Percentiles rank a stretch among this genome's conserved stretches.
These are phyloP conservation scores for Trichoplusia ni DNA, from an alignment of 1,140 invertebrate species.

Conservation along the genomic window DNA sequence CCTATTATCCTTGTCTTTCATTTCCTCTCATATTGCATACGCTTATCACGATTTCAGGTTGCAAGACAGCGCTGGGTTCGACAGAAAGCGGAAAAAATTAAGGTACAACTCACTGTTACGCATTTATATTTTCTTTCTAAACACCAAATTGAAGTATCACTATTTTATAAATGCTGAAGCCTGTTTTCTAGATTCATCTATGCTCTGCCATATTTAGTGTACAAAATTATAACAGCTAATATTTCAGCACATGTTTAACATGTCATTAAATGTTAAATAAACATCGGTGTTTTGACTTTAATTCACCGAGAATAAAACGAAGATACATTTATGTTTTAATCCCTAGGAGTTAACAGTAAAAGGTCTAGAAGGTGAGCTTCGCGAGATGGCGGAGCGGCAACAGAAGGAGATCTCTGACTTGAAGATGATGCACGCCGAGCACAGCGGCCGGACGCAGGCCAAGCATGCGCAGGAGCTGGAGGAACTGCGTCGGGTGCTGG, in stretches of 20 bases:
- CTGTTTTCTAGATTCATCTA: too few species aligned
- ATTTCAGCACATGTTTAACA: too few species aligned
- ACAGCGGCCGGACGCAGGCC: conserved; percentile 52
- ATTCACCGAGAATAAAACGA: too few species aligned
- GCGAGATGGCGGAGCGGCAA: conserved; percentile 76
- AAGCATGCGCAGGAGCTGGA: conserved; percentile 64
- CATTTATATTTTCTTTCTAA: too few species aligned
- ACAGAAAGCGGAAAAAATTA: conserved; percentile 77
- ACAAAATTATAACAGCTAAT: too few species aligned
- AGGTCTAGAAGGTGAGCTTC: conserved; percentile 74
- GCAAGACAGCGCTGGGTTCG: conserved; percentile 74
- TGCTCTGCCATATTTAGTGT: too few species aligned
- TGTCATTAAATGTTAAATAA: too few species aligned
- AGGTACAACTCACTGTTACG: conserved; percentile 43
- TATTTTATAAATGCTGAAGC: too few species aligned
- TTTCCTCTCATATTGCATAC: conserved; percentile 4
- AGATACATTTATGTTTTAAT: not conserved
- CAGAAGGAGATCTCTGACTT: conserved; percentile 71
- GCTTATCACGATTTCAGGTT: conserved; percentile 58
- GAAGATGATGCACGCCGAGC: conserved; percentile 71
- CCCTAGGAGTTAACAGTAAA: conserved; percentile 77
- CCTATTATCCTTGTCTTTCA: not conserved
- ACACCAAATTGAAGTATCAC: too few species aligned
- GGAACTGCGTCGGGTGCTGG: conserved; percentile 56
- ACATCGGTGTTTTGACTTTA: too few species aligned